Percentiles rank a stretch among this genome's conserved stretches.
phyloP scores from a whole-genome alignment of 2,888 invertebrate genomes.

The Drosophila nr. perissopoda region DNA sequence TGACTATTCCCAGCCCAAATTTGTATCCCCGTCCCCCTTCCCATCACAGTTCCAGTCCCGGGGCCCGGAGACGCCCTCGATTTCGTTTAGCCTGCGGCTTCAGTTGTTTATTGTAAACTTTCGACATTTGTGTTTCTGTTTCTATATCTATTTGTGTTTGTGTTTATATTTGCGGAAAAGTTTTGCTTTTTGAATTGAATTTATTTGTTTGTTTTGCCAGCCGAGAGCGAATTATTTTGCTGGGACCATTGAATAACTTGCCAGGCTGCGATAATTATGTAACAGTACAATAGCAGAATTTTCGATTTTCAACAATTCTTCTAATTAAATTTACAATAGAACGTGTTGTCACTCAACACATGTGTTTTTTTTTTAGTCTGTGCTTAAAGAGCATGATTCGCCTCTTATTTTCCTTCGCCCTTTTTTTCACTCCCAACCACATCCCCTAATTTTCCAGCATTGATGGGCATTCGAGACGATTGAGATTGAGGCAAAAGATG shows the following conservation, averaged over 20 bases:
- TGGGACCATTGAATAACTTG: conserved; percentile 59
- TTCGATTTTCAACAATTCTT: conserved; percentile 51
- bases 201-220: conserved; percentile 72
- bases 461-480: conserved; percentile 68
- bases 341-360: conserved; percentile 4
- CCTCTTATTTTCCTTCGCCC: conserved; percentile 1
- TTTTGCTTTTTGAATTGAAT: conserved; percentile 70
- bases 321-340: conserved; percentile 62
- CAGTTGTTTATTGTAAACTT: conserved; percentile 63
- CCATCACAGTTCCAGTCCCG: not conserved
- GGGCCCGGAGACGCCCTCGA: conserved; percentile 17
- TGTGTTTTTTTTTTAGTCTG: conserved; percentile 34
- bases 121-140: conserved; percentile 59
- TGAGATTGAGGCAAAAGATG: conserved; percentile 52
- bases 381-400: conserved; percentile 31
- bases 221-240: conserved; percentile 47
- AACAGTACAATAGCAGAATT: conserved; percentile 61
- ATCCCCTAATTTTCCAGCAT: conserved; percentile 33
- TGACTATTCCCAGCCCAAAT: conserved; percentile 40
- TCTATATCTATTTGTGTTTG: conserved; percentile 19
- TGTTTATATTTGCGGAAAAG: conserved; percentile 53
- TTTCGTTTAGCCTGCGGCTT: conserved; percentile 47
- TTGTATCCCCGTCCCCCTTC: not conserved
- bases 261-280: conserved; percentile 61
- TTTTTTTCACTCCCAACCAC: not conserved